A percentile compares a stretch with the other conserved stretches of the same genome.
Conservation (phyloP, 2,797 vertebrate genomes). For the Mormyrops boulengeri region DNA sequence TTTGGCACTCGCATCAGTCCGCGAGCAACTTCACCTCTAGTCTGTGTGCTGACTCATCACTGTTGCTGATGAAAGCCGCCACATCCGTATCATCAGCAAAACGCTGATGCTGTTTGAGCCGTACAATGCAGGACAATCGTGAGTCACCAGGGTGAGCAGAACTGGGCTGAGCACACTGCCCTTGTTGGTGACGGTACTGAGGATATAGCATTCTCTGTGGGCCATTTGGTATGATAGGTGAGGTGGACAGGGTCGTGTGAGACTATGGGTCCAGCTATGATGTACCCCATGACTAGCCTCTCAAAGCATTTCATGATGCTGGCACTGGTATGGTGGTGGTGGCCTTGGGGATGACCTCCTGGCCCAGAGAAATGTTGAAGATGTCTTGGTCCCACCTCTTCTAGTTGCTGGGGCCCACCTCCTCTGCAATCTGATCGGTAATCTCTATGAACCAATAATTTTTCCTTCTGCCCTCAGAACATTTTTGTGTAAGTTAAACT, state of each 20-base stretch:
- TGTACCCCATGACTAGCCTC: neutral
- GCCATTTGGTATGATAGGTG: neutral
- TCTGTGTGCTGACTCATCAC: neutral
- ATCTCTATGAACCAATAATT: neutral
- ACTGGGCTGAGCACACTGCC: neutral
- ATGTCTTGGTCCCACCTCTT: neutral
- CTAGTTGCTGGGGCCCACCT: neutral
- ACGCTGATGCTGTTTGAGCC: neutral
- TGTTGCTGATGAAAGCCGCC: neutral
- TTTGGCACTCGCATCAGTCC: neutral
- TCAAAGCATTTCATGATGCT: neutral
- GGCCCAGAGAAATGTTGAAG: neutral
- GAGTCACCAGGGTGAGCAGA: neutral
- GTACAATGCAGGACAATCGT: neutral
- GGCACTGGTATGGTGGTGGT: neutral
- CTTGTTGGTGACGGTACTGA: neutral
- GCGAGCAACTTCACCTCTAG: neutral
- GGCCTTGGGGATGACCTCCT: neutral
- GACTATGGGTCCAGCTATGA: neutral
- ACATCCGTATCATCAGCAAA: neutral
- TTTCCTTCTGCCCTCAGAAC: neutral
- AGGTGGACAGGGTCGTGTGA: neutral
- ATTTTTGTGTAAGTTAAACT: neutral
- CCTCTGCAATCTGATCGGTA: neutral
- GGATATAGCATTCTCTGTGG: neutral